These are phyloP conservation scores for Cynodonichthys magdalenae DNA, from an alignment of 2,797 vertebrate genomes.

Conservation along the genomic window DNA sequence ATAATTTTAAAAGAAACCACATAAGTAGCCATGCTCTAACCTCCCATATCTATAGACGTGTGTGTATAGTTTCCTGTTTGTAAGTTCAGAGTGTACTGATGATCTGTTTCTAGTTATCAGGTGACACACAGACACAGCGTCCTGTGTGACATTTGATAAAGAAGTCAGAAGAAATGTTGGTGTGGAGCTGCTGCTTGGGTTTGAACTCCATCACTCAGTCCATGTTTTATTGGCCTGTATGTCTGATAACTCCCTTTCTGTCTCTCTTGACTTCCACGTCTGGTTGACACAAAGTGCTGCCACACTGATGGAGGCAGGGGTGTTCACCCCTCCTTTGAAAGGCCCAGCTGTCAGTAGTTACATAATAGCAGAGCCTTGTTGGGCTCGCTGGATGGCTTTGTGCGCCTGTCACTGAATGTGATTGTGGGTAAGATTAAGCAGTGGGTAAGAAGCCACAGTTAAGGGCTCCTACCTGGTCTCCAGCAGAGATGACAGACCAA, in stretches of 20 bases:
- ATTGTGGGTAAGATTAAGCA: slow-evolving; percentile 84
- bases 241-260: slow-evolving; percentile 66
- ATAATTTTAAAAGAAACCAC: too few species aligned
- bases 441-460: slow-evolving; percentile 76
- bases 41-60: background rate
- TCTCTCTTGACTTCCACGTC: slow-evolving; percentile 75
- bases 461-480: slow-evolving; percentile 81
- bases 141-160: slow-evolving; percentile 32
- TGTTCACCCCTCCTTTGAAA: slow-evolving; percentile 76
- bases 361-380: slow-evolving; percentile 84
- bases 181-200: slow-evolving; percentile 38
- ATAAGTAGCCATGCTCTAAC: too few species aligned
- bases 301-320: slow-evolving; percentile 67
- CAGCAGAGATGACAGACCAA: slow-evolving; percentile 70
- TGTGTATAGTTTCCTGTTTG: background rate
- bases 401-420: slow-evolving; percentile 80
- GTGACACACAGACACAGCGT: slow-evolving; percentile 15
- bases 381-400: slow-evolving; percentile 79
- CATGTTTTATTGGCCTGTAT: slow-evolving; percentile 20
- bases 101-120: slow-evolving; percentile 15
- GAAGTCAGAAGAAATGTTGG: slow-evolving; percentile 32
- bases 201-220: slow-evolving; percentile 39
- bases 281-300: slow-evolving; percentile 82
- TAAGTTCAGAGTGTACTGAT: background rate
- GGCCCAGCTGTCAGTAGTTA: slow-evolving; percentile 84